These are phyloP conservation scores for Channa striata DNA, from an alignment of 2,797 vertebrate species.

Conservation along the genomic window DNA sequence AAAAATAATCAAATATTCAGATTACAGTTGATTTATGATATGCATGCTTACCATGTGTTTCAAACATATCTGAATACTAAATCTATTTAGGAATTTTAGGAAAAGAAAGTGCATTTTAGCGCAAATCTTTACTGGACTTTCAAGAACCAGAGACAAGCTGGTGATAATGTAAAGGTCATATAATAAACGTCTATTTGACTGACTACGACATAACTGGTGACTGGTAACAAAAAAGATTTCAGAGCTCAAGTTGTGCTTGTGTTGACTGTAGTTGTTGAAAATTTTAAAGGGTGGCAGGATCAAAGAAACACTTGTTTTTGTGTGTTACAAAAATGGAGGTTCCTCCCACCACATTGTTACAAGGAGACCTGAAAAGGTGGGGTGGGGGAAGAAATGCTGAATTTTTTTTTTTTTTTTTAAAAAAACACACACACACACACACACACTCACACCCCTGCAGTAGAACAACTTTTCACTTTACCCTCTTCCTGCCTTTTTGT, in stretches of 20 bases:
- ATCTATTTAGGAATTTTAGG: background rate
- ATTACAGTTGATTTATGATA: too few species aligned
- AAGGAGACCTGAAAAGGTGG: conserved; percentile 46
- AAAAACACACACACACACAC: background rate
- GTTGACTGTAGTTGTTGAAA: conserved; percentile 62
- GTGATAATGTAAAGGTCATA: conserved; percentile 34
- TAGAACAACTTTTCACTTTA: conserved; percentile 66
- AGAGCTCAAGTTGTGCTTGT: conserved; percentile 49
- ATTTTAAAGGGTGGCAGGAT: conserved; percentile 63
- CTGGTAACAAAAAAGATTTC: conserved; percentile 47
- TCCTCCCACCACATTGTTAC: conserved; percentile 44
- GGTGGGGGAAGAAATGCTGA: conserved; percentile 33
- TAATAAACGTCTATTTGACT: conserved; percentile 43
- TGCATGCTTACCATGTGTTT: too few species aligned
- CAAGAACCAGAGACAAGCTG: conserved; percentile 31
- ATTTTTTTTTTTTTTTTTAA: background rate
- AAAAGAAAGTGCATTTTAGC: conserved; percentile 13
- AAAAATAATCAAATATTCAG: too few species aligned
- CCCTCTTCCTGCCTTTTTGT: conserved; percentile 70
- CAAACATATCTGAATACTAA: too few species aligned
- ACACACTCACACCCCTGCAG: conserved; percentile 42
- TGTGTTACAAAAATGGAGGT: conserved; percentile 57
- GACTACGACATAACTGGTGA: conserved; percentile 61
- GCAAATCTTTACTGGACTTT: conserved; percentile 4
- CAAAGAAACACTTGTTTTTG: conserved; percentile 68